Evolutionary conservation across 2,797 vertebrate species (phyloP).

Genomic region (Siniperca obscura): DNA sequence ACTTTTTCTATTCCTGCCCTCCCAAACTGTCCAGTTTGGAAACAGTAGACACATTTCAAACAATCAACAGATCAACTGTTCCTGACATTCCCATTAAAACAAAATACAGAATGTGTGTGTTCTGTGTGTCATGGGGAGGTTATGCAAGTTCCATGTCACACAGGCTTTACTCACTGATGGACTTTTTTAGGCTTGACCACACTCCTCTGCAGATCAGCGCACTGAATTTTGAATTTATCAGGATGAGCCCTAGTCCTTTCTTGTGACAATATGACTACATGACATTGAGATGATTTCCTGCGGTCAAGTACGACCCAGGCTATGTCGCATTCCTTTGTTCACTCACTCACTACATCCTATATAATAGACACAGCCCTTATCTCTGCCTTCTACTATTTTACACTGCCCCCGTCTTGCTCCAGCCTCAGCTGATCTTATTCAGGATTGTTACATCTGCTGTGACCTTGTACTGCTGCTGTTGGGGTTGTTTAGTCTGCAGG

Average conservation of each 20-base stretch:
- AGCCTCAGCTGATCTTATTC: constrained; percentile 10
- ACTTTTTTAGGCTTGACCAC: not conserved
- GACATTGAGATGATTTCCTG: not conserved
- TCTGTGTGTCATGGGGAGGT: constrained; percentile 26
- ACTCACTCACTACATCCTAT: not conserved
- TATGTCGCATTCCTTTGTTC: not conserved
- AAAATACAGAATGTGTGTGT: constrained; percentile 47
- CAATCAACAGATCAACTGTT: constrained; percentile 64
- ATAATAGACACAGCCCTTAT: not conserved
- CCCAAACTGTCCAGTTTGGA: constrained; percentile 42
- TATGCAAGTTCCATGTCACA: constrained; percentile 28
- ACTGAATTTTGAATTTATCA: constrained; percentile 1
- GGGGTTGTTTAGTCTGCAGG: not conserved
- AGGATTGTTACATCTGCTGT: constrained; percentile 5
- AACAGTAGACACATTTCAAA: constrained; percentile 56
- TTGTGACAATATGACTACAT: not conserved
- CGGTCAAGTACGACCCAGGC: not conserved
- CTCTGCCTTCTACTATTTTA: not conserved
- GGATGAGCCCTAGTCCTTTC: not conserved
- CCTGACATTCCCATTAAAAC: constrained; percentile 45
- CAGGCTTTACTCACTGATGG: constrained; percentile 1
- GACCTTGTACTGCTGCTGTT: constrained; percentile 5
- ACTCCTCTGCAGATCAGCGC: not conserved
- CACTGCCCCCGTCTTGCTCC: not conserved
- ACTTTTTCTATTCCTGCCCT: constrained; percentile 56